Conservation (phyloP, 2,888 invertebrate species). For the Lochmaea capreae region DNA sequence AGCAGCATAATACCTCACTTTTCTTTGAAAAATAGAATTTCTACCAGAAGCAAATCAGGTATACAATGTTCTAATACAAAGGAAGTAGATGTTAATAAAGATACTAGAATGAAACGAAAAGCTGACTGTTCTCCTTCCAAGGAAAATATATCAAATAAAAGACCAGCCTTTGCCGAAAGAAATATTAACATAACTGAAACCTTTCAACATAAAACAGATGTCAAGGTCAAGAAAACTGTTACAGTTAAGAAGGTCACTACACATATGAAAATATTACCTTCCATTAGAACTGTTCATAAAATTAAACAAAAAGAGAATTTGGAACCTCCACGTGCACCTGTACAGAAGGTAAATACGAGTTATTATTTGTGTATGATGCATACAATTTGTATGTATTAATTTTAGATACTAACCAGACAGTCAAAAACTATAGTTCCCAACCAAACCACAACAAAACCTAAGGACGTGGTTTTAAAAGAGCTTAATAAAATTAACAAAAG, state of each 20-base stretch:
- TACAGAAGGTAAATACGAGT: slow-evolving; percentile 47
- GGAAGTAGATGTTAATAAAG: slow-evolving; percentile 53
- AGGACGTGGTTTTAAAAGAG: slow-evolving; percentile 57
- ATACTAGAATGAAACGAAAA: slow-evolving; percentile 78
- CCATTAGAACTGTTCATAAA: slow-evolving; percentile 61
- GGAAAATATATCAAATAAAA: slow-evolving; percentile 78
- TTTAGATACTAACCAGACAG: slow-evolving; percentile 59
- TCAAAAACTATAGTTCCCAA: slow-evolving; percentile 56
- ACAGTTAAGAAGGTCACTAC: slow-evolving; percentile 69
- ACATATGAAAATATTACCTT: slow-evolving; percentile 57
- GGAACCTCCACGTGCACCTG: slow-evolving; percentile 58
- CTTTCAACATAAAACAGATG: slow-evolving; percentile 54
- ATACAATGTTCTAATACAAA: slow-evolving; percentile 41
- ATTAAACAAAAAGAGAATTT: slow-evolving; percentile 63
- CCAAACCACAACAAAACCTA: slow-evolving; percentile 61
- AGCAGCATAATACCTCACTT: slow-evolving; percentile 48
- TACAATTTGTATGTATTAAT: neutral
- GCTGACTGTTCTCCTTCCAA: slow-evolving; percentile 83
- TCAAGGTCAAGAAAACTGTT: slow-evolving; percentile 35
- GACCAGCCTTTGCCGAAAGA: slow-evolving; percentile 89
- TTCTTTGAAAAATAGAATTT: slow-evolving; percentile 61
- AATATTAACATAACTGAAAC: slow-evolving; percentile 69
- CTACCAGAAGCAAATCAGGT: slow-evolving; percentile 69
- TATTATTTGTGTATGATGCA: neutral
- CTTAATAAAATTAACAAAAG: slow-evolving; percentile 65